Evolutionary conservation across 2,888 invertebrate genomes (phyloP), one percentile per base, ranked within the genome.

Genomic region (Eurois occulta): DNA sequence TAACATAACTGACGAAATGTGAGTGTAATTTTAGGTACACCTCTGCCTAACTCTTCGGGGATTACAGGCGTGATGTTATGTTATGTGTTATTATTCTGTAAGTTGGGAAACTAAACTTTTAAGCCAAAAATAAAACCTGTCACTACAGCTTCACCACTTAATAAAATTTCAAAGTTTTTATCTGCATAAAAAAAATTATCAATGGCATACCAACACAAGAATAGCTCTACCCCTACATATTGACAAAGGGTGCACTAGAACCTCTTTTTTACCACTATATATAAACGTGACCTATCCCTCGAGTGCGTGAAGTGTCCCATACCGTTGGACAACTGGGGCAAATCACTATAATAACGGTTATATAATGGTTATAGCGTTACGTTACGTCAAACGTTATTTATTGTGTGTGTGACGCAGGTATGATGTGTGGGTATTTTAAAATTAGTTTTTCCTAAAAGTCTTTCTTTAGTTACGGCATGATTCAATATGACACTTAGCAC

Each of bases 221-320:
- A 86, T 86, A 84, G 62, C 28, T 67, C 28, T 4, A 21, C 52
- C 77, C 65, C 72, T 64, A 38, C 7, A 16, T 35, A 32, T 28
- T 41, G 38, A 70, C 68, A 70, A 77, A 76, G 87, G 89, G 80
- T 81, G 82, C 69, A 64, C 64, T 66, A 65, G 69, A 72, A 73
- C n/a, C 41, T 77, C 55, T 68, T 80, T 84, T 81, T 65, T 69
- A 35, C n/a, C 21, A 46, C 73, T 83, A 89, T 86, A 81, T 79
- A 89, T 89, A 89, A 69, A 60, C 55, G 72, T 88, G 88, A 86
- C 88, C 88, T 89, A 88, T 87, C 70, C 77, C 5, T 18, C 71
- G 62, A 28, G 55, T 80, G 79, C 78, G 79, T 82, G 72, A 75
- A 71, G 69, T 77, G 68, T 67, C 86, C 71, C 84, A 66, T 77